Evolutionary conservation across 2,888 invertebrate genomes (phyloP).

Genomic region (Notodonta ziczac): DNA sequence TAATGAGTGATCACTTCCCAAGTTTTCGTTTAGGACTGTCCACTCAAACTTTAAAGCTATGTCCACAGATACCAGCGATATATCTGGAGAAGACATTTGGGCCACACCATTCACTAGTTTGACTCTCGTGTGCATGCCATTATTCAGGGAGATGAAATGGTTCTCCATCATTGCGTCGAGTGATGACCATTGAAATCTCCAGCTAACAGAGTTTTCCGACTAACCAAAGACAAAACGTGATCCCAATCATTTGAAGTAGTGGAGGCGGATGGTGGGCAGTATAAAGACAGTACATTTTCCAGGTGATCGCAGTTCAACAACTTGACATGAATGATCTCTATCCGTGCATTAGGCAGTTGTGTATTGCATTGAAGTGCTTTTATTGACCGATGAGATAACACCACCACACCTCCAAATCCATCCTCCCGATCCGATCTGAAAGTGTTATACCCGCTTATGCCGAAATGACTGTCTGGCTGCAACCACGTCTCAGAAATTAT

Average conservation of each 20-base stretch:
- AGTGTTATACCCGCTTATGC: slow-evolving; percentile 17
- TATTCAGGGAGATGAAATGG: slow-evolving; percentile 22
- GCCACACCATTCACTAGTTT: slow-evolving; percentile 15
- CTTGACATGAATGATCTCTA: slow-evolving; percentile 17
- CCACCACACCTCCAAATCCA: slow-evolving; percentile 23
- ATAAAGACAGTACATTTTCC: slow-evolving; percentile 17
- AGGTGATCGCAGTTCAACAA: slow-evolving; percentile 16
- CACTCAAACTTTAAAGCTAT: slow-evolving; percentile 23
- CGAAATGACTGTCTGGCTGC: slow-evolving; percentile 8
- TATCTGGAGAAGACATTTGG: slow-evolving; percentile 25
- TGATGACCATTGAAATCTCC: slow-evolving; percentile 30
- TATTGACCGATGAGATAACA: slow-evolving; percentile 17
- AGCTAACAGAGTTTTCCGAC: slow-evolving; percentile 4
- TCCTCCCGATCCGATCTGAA: slow-evolving; percentile 22
- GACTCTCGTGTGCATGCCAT: slow-evolving; percentile 23
- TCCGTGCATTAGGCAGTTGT: slow-evolving; percentile 5
- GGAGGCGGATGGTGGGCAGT: slow-evolving; percentile 14
- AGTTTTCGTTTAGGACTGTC: slow-evolving; percentile 18
- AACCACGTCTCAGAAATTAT: slow-evolving; percentile 19
- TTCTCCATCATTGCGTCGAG: slow-evolving; percentile 19
- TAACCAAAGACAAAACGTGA: slow-evolving; percentile 6
- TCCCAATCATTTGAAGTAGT: slow-evolving; percentile 18
- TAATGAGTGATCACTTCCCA: slow-evolving; percentile 27
- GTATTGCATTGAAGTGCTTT: slow-evolving; percentile 1
- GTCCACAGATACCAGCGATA: slow-evolving; percentile 20